Conservation (phyloP, 2,113 vertebrate species). For the Arizona elegans region DNA sequence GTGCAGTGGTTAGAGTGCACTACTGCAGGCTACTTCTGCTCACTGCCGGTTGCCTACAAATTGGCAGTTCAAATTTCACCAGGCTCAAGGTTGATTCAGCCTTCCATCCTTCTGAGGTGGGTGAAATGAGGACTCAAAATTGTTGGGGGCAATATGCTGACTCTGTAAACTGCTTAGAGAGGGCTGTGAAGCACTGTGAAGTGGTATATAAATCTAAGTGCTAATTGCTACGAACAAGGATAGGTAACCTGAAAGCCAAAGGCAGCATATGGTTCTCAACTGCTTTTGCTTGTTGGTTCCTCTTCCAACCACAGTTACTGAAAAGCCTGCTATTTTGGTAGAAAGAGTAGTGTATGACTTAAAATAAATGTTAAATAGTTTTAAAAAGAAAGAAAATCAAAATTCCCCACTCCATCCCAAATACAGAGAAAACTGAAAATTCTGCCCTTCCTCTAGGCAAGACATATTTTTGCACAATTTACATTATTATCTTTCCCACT, state of each 20-base stretch:
- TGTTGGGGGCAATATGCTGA: too few relatives aligned
- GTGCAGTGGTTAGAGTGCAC: too few relatives aligned
- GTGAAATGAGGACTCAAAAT: too few relatives aligned
- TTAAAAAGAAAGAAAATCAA: background rate
- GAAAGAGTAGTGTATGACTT: background rate
- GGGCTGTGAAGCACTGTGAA: too few relatives aligned
- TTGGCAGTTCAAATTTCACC: too few relatives aligned
- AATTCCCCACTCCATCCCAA: background rate
- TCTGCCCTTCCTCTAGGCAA: background rate
- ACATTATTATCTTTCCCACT: background rate
- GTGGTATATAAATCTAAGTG: too few relatives aligned
- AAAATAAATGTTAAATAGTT: background rate
- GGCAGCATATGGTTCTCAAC: background rate
- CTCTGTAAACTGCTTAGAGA: too few relatives aligned
- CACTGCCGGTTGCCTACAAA: too few relatives aligned
- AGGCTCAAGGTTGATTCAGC: too few relatives aligned
- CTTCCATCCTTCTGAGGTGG: too few relatives aligned
- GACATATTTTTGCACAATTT: background rate
- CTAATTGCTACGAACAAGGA: background rate
- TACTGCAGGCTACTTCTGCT: too few relatives aligned
- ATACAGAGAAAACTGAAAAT: background rate
- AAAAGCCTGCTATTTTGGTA: background rate
- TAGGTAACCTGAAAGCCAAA: background rate
- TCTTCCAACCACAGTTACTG: background rate
- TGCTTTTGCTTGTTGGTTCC: background rate